Evolutionary conservation across 1,140 invertebrate genomes (phyloP).

Genomic region (Solenopsis fugax): DNA sequence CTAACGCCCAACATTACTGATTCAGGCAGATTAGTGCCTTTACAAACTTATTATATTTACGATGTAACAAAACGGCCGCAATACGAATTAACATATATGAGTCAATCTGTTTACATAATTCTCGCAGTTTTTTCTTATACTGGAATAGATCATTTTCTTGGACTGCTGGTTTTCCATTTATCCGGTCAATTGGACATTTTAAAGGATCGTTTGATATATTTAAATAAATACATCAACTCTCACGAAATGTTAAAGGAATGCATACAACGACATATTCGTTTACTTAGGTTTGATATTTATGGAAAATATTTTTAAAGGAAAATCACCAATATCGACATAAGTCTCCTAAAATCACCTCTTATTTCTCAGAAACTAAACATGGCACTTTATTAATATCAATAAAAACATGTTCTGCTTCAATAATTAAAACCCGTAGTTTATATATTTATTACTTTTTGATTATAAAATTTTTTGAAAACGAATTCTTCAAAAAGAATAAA

Average conservation of each 20-base stretch:
- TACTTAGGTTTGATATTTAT: slow-evolving; percentile 22
- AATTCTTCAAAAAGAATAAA: too few species aligned
- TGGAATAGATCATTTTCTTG: slow-evolving; percentile 31
- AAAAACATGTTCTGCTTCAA: too few species aligned
- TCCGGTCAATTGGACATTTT: slow-evolving; percentile 44
- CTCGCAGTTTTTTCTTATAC: neutral
- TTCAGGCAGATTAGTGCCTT: neutral
- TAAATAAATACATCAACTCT: neutral
- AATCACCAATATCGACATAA: too few species aligned
- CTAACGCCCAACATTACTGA: slow-evolving; percentile 8
- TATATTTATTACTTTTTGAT: too few species aligned
- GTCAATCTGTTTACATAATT: neutral
- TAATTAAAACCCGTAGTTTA: too few species aligned
- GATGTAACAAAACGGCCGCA: slow-evolving; percentile 18
- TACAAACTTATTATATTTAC: slow-evolving; percentile 16
- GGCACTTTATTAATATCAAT: too few species aligned
- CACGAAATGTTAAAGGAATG: neutral
- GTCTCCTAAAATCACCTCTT: too few species aligned
- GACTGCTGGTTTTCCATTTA: slow-evolving; percentile 14
- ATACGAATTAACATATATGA: slow-evolving; percentile 14
- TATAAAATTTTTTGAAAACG: too few species aligned
- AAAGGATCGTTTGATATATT: neutral
- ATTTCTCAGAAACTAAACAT: too few species aligned
- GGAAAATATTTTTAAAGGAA: neutral
- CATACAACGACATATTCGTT: slow-evolving; percentile 5